Percentiles rank a stretch among this genome's conserved stretches.
These are phyloP conservation scores for Zaprionus tsacasi DNA, from an alignment of 1,140 invertebrate genomes.

Conservation along the genomic window DNA sequence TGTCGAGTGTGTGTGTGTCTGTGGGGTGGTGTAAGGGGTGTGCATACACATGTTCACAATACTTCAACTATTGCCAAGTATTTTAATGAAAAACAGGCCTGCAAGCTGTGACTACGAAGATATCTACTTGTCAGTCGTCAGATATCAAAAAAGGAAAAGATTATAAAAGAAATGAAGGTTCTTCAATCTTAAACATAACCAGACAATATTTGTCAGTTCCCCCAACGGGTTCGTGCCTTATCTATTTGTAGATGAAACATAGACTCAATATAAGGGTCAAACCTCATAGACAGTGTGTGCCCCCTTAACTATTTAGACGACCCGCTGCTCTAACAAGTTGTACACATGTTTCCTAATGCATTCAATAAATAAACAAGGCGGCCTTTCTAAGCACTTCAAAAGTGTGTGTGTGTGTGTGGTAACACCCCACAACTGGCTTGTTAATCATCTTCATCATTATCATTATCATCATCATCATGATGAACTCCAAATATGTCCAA, in stretches of 20 bases:
- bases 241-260: not conserved
- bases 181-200: not conserved
- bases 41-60: conserved; percentile 26
- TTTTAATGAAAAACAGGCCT: conserved; percentile 33
- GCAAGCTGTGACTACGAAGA: not conserved
- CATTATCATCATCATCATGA: not conserved
- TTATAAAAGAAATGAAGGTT: not conserved
- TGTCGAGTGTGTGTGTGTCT: not conserved
- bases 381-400: conserved; percentile 20
- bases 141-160: not conserved
- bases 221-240: not conserved
- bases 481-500: conserved; percentile 19
- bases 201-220: not conserved
- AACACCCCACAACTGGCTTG: conserved; percentile 23
- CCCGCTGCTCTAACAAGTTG: conserved; percentile 2
- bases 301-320: conserved; percentile 7
- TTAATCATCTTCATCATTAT: not conserved
- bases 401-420: not conserved
- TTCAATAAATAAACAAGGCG: conserved; percentile 36
- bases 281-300: not conserved
- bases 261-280: not conserved
- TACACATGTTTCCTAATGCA: conserved; percentile 20
- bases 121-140: not conserved
- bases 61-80: conserved; percentile 26
- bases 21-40: not conserved